These are phyloP conservation scores for Erethizon dorsatum DNA, from an alignment of 2,797 vertebrate genomes.

Conservation along the genomic window DNA sequence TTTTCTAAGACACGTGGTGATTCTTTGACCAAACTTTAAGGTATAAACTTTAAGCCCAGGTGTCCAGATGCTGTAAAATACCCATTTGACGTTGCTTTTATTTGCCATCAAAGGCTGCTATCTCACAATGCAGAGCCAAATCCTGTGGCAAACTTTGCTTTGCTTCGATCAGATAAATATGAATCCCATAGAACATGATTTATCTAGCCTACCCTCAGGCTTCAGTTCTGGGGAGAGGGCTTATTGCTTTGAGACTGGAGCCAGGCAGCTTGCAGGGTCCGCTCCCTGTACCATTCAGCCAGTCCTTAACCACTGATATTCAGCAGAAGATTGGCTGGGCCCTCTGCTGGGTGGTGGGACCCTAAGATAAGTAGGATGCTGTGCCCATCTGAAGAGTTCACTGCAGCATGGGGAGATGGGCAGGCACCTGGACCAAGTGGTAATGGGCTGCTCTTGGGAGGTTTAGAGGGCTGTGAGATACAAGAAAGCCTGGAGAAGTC, in stretches of 20 bases:
- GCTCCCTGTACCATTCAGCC: accelerated
- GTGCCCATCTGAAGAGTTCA: background rate
- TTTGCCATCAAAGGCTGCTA: slow-evolving; percentile 84
- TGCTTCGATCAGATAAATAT: slow-evolving; percentile 77
- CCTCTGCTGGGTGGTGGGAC: background rate
- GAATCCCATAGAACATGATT: slow-evolving; percentile 31
- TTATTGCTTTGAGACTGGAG: background rate
- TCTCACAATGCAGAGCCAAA: slow-evolving; percentile 84
- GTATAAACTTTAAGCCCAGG: slow-evolving; percentile 46
- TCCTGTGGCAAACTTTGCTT: slow-evolving; percentile 62
- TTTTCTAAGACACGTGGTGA: slow-evolving; percentile 53
- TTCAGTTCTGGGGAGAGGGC: background rate
- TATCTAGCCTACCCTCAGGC: slow-evolving; percentile 1
- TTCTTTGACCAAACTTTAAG: slow-evolving; percentile 77
- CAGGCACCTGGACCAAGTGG: background rate
- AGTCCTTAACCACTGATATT: background rate
- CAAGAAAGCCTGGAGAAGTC: background rate
- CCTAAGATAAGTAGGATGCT: background rate
- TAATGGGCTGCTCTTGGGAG: background rate
- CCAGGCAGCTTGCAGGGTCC: background rate
- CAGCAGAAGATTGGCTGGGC: accelerated
- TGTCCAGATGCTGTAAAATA: slow-evolving; percentile 77
- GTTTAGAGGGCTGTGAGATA: background rate
- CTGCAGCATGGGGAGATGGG: background rate
- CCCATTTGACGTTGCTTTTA: slow-evolving; percentile 81